Percentiles rank a stretch among this genome's conserved stretches.
phyloP scores from a whole-genome alignment of 23 tunicate genomes.

The Halocynthia roretzi region DNA sequence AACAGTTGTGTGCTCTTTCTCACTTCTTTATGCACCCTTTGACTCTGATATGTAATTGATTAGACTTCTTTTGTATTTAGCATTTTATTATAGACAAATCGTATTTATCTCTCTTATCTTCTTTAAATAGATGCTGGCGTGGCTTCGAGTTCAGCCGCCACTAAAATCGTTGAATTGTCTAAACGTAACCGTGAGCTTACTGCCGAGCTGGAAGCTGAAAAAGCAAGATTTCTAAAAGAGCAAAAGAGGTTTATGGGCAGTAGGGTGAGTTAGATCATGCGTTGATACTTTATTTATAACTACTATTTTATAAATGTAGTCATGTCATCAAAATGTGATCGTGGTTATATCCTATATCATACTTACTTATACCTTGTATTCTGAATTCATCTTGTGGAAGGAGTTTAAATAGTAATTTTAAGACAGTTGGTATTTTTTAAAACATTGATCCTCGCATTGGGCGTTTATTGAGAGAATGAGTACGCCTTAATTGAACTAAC shows the following conservation, averaged over 20 bases:
- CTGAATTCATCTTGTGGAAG: no score
- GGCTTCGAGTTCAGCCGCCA: constrained; percentile 65
- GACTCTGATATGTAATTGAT: background rate
- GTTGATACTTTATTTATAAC: background rate
- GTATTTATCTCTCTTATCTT: background rate
- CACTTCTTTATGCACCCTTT: background rate
- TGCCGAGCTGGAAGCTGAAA: constrained; percentile 75
- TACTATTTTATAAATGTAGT: background rate
- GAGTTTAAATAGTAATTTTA: no score
- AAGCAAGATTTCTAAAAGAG: constrained; percentile 41
- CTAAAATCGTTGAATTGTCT: constrained; percentile 87
- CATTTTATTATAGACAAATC: background rate
- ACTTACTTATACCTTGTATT: no score
- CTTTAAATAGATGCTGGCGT: constrained; percentile 45
- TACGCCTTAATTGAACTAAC: no score
- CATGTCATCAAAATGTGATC: no score
- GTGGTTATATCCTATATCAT: no score
- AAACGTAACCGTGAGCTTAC: constrained; percentile 80
- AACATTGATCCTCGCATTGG: no score
- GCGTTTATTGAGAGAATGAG: no score
- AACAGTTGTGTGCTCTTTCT: no score
- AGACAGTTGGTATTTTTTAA: no score
- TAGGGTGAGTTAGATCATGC: constrained; percentile 13
- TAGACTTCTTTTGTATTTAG: background rate
- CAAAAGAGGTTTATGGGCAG: constrained; percentile 66